phyloP scores from a whole-genome alignment of 2,797 vertebrate genomes.

The Catostomus latipinnis region DNA sequence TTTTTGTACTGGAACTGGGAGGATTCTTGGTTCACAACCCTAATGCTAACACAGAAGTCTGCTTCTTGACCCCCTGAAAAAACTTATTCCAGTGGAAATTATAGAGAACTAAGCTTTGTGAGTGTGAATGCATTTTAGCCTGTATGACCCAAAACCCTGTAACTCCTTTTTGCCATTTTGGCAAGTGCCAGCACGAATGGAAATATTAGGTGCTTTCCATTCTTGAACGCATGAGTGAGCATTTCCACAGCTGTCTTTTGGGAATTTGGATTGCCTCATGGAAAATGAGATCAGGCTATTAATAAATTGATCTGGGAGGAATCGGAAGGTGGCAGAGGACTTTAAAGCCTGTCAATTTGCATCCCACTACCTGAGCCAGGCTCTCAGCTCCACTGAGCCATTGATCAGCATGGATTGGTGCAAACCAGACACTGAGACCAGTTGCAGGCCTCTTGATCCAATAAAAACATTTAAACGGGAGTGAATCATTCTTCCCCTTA shows the following conservation, averaged over 20 bases:
- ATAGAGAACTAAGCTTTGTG: not conserved
- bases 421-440: conserved; percentile 64
- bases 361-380: conserved; percentile 51
- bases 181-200: not conserved
- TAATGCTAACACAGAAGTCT: not conserved
- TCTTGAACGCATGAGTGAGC: not conserved
- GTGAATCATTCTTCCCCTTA: conserved; percentile 37
- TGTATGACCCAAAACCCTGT: not conserved
- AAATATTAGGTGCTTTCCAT: conserved; percentile 5
- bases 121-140: not conserved
- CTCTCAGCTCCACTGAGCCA: conserved; percentile 61
- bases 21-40: no score
- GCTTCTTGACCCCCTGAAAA: not conserved
- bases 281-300: conserved; percentile 56
- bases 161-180: not conserved
- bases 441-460: conserved; percentile 63
- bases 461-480: conserved; percentile 65
- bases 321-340: conserved; percentile 55
- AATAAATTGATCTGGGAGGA: conserved; percentile 64
- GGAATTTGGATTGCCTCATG: conserved; percentile 38
- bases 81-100: not conserved
- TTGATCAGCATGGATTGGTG: conserved; percentile 72
- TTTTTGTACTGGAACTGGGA: no score
- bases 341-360: conserved; percentile 61
- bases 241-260: conserved; percentile 20